Evolutionary conservation across 2,113 vertebrate species (phyloP), one percentile per base, ranked within the genome.

Genomic region (Accipiter virgatus): DNA sequence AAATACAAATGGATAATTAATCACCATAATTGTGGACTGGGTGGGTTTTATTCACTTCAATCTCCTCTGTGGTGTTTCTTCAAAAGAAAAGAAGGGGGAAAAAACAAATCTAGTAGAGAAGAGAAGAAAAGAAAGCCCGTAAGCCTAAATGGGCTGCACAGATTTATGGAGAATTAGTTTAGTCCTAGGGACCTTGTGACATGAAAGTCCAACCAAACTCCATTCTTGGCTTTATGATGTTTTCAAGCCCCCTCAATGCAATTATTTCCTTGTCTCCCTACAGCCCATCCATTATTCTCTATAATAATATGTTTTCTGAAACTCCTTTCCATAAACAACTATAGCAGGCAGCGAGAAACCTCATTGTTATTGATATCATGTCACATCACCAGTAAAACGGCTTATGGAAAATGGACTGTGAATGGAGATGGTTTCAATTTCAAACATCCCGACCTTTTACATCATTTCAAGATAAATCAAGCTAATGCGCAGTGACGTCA

Each of bases 241-340:
- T 97, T 97, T 97, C 91, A 91, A 97, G 88, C 90, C 93, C 93
- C 91, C 94, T 97, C 96, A 75, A 91, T 95, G 96, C 97, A 97
- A 98, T 97, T 98, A 98, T 98, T 97, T 97, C 90, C 95, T 96
- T 95, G 96, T 96, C 97, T 97, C 95, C 94, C 95, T 94, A 87
- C 95, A 96, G 97, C 95, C 96, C 95, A 97, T 97, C 96, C 97
- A 97, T 98, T 97, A 97, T 97, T 97, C 96, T 94, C 94, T 52
- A n/a, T 97, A 97, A 98, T 97, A 98, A 98, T 96, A 97, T 94
- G 97, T 97, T 98, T 97, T 97, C 97, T 83, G 89, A 95, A 97
- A 94, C 93, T 96, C 96, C 94, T 97, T 97, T 98, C 96, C 97
- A 97, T 97, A 97, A 98, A 97, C 96, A 96, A 97, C 84, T 74